These are phyloP conservation scores for Diglossa brunneiventris DNA, from an alignment of 2,113 vertebrate species.

Conservation along the genomic window DNA sequence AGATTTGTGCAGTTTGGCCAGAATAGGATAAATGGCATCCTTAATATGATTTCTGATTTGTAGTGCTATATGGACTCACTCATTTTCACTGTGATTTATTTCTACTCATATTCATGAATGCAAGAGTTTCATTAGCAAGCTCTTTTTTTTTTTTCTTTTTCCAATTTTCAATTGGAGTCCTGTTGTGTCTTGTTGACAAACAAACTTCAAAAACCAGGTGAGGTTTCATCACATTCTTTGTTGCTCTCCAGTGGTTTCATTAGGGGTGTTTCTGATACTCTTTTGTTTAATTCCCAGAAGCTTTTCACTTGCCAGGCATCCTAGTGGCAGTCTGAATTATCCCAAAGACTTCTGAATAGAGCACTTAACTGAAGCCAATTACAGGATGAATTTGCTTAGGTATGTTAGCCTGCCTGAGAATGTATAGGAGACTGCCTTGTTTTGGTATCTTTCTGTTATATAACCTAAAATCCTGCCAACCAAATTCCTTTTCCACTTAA, in stretches of 20 bases:
- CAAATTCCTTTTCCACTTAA: background rate
- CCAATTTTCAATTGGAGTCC: background rate
- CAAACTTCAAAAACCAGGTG: background rate
- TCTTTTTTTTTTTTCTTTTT: background rate
- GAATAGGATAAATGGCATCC: background rate
- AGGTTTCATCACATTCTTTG: background rate
- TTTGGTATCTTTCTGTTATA: background rate
- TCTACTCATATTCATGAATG: background rate
- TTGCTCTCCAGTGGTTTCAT: background rate
- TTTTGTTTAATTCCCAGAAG: slow-evolving; percentile 8
- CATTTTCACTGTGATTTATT: background rate
- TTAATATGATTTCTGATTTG: slow-evolving; percentile 14
- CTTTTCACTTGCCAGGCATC: background rate
- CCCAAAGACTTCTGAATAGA: background rate
- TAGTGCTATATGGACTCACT: background rate
- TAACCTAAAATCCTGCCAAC: background rate
- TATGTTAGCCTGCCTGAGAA: slow-evolving; percentile 1
- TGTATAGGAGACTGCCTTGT: background rate
- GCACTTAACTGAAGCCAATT: slow-evolving; percentile 18
- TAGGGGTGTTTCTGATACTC: background rate
- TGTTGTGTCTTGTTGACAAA: background rate
- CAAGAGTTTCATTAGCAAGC: background rate
- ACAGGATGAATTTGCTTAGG: slow-evolving; percentile 19
- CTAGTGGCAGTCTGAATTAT: background rate
- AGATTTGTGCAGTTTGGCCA: background rate